phyloP scores from a whole-genome alignment of 1,140 invertebrate genomes.

The Eciton burchellii region DNA sequence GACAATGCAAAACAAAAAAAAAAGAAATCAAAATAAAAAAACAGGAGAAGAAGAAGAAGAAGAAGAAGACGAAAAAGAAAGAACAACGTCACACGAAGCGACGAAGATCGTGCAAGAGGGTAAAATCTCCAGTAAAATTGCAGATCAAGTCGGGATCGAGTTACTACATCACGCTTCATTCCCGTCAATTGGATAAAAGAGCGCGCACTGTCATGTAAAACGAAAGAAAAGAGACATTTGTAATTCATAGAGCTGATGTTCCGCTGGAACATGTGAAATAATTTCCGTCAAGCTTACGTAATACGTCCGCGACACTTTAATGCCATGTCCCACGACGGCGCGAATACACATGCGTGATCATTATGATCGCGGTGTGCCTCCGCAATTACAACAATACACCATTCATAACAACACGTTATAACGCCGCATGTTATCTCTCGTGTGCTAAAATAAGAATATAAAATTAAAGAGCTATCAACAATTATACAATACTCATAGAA shows the following conservation, averaged over 20 bases:
- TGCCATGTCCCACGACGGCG: background rate
- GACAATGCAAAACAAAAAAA: too few relatives aligned
- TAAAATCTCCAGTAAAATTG: too few relatives aligned
- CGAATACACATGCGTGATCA: slow-evolving; percentile 21
- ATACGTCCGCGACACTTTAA: slow-evolving; percentile 3
- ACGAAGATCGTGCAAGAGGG: too few relatives aligned
- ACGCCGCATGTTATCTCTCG: slow-evolving; percentile 43
- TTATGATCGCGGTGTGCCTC: slow-evolving; percentile 31
- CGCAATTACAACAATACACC: slow-evolving; percentile 21
- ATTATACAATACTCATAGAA: slow-evolving; percentile 80
- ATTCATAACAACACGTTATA: background rate
- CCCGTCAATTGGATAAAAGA: too few relatives aligned
- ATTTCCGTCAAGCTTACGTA: background rate
- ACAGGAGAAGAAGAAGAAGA: too few relatives aligned
- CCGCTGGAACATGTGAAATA: background rate
- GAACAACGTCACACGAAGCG: too few relatives aligned
- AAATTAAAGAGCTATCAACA: slow-evolving; percentile 84
- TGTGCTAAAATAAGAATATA: slow-evolving; percentile 78
- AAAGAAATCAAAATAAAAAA: too few relatives aligned
- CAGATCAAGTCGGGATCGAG: too few relatives aligned
- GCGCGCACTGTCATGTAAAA: too few relatives aligned
- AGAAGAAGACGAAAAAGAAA: too few relatives aligned
- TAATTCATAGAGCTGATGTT: background rate
- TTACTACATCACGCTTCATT: too few relatives aligned
- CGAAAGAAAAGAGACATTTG: background rate